phyloP scores from a whole-genome alignment of 2,797 vertebrate genomes.

The Gadopsis bispinosus region DNA sequence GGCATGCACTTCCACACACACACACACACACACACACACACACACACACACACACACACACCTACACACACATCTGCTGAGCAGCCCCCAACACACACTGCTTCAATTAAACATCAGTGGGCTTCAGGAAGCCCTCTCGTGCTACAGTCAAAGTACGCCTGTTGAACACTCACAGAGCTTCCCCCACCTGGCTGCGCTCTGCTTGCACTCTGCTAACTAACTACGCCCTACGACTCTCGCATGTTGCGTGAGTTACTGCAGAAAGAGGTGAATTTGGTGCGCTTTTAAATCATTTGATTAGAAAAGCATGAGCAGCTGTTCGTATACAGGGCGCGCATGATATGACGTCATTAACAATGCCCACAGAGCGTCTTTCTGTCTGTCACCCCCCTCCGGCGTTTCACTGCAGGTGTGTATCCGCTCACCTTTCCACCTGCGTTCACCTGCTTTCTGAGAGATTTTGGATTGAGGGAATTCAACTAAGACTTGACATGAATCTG shows the following conservation, averaged over 20 bases:
- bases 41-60: constrained; percentile 35
- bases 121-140: constrained; percentile 71
- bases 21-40: constrained; percentile 4
- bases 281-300: not conserved
- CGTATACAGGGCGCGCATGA: not conserved
- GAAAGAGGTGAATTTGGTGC: constrained; percentile 12
- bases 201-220: constrained; percentile 43
- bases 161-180: constrained; percentile 65
- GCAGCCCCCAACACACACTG: constrained; percentile 70
- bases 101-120: constrained; percentile 80
- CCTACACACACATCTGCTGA: constrained; percentile 60
- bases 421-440: constrained; percentile 42
- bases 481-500: constrained; percentile 31
- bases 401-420: constrained; percentile 49
- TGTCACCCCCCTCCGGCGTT: constrained; percentile 14
- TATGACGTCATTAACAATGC: constrained; percentile 21
- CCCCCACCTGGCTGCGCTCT: constrained; percentile 50
- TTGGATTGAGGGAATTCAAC: constrained; percentile 33
- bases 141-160: constrained; percentile 64
- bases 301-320: not conserved
- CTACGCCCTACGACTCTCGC: constrained; percentile 33
- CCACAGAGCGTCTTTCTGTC: not conserved
- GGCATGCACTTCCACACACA: constrained; percentile 48
- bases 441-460: constrained; percentile 32
- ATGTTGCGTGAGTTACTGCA: constrained; percentile 57